Evolutionary conservation across 2,113 vertebrate genomes (phyloP), one percentile per base, ranked within the genome.

Genomic region (Poeciliopsis occidentalis): DNA sequence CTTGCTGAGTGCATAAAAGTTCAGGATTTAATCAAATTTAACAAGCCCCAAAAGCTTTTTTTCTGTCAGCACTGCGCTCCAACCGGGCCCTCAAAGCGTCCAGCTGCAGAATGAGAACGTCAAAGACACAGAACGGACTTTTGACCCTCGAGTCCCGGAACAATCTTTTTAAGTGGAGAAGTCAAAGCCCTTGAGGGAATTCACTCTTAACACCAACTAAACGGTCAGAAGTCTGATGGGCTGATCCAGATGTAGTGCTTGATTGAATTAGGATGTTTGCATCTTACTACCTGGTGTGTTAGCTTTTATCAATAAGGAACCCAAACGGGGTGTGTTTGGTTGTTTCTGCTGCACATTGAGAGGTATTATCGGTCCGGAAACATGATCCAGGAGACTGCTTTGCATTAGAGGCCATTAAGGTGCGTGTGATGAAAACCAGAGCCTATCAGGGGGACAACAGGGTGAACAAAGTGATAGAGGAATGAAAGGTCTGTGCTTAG

Each of bases 391-490:
- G 66, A 78, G 71, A 77, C 88, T 77, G 85, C 24, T 66, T 51
- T 76, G 79, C 64, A 80, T 91, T 86, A 88, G 79, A 63, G 84
- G 66, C 75, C 84, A 78, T 87, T 86, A 87, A 82, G 78, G 73
- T 68, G 44, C 24, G 80, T 84, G 78, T 87, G 88, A 88, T 71
- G 81, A 85, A 81, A 92, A 87, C 79, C 89, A 91, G 83, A 87
- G 79, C 54, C 62, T 57, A 61, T 89, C 87, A 75, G 37, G 67
- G 44, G 4, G n/a, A 63, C 61, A 61, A 12, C 29, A 64, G 29
- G 54, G 24, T 12, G 47, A 61, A 71, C 61, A 60, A 73, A 69
- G n/a, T 17, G 54, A 17, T 31, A 24, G 32, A 60, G 65, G 69
- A 68, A 47, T 8, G 74, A 65, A 31, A 47, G 41, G 70, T 31